Conservation (phyloP, 2,888 invertebrate species). For the Trachelus tabidus region DNA sequence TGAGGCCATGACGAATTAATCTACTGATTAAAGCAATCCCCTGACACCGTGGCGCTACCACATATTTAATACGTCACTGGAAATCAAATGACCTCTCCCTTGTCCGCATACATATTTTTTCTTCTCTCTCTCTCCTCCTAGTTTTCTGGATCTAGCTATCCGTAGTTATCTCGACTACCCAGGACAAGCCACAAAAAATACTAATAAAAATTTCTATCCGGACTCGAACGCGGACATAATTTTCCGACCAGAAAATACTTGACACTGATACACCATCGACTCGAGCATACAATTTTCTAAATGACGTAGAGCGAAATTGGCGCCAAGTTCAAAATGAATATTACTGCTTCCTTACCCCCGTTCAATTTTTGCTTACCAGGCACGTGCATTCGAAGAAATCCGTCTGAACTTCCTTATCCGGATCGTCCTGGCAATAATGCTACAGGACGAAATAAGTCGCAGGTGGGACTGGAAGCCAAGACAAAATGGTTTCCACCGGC, state of each 20-base stretch:
- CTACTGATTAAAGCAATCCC: conserved; percentile 65
- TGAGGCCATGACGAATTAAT: conserved; percentile 64
- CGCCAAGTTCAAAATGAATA: background rate
- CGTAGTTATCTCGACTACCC: background rate
- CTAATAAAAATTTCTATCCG: too few species aligned
- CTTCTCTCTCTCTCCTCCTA: background rate
- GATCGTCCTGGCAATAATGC: background rate
- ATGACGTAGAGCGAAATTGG: background rate
- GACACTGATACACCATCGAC: too few species aligned
- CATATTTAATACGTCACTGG: conserved; percentile 62
- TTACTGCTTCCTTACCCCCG: background rate
- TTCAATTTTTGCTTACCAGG: background rate
- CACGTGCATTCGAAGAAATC: background rate
- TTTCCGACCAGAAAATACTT: too few species aligned
- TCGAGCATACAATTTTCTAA: background rate
- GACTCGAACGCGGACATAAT: too few species aligned
- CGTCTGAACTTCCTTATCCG: background rate
- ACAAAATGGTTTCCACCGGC: conserved; percentile 23
- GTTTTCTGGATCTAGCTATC: background rate
- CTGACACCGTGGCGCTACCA: conserved; percentile 62
- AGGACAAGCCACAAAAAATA: background rate
- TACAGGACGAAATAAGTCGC: conserved; percentile 8
- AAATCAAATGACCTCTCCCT: conserved; percentile 49
- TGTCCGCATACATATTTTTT: background rate
- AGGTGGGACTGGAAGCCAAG: conserved; percentile 13